Conservation (phyloP, 2,113 vertebrate species). For the Larimichthys polyactis region DNA sequence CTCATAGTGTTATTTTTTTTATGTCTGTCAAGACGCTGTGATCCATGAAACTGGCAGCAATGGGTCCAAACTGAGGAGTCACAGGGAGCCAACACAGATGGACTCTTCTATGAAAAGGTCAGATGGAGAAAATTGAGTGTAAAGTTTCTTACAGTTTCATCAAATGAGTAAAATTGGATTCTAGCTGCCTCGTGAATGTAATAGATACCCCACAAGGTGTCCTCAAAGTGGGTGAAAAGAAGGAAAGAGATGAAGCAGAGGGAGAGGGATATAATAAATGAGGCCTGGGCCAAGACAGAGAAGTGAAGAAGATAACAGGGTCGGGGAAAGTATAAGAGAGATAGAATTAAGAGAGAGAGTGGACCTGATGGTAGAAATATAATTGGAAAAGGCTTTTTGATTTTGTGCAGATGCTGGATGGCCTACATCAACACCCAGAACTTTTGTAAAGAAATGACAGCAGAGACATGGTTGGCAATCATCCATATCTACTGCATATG, state of each 20-base stretch:
- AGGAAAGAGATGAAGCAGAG: neutral
- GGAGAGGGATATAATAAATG: slow-evolving; percentile 20
- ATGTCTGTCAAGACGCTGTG: slow-evolving; percentile 54
- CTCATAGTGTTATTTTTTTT: slow-evolving; percentile 46
- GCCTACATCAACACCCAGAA: neutral
- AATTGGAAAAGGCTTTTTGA: neutral
- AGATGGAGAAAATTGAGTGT: slow-evolving; percentile 64
- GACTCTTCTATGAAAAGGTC: slow-evolving; percentile 65
- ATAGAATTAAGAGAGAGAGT: neutral
- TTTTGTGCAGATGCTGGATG: neutral
- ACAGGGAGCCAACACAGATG: slow-evolving; percentile 49
- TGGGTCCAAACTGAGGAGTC: slow-evolving; percentile 57
- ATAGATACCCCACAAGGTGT: slow-evolving; percentile 57
- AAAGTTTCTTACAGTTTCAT: slow-evolving; percentile 66
- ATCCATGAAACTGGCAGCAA: slow-evolving; percentile 72
- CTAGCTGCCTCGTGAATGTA: neutral
- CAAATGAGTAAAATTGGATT: slow-evolving; percentile 68
- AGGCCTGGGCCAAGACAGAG: neutral
- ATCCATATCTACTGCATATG: neutral
- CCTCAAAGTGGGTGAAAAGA: slow-evolving; percentile 34
- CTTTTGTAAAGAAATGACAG: neutral
- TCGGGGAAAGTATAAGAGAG: neutral
- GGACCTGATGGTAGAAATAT: neutral
- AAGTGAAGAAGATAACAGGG: neutral
- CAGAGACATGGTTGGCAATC: neutral